phyloP scores from a whole-genome alignment of 1,140 invertebrate genomes.

The Ooceraea biroi region DNA sequence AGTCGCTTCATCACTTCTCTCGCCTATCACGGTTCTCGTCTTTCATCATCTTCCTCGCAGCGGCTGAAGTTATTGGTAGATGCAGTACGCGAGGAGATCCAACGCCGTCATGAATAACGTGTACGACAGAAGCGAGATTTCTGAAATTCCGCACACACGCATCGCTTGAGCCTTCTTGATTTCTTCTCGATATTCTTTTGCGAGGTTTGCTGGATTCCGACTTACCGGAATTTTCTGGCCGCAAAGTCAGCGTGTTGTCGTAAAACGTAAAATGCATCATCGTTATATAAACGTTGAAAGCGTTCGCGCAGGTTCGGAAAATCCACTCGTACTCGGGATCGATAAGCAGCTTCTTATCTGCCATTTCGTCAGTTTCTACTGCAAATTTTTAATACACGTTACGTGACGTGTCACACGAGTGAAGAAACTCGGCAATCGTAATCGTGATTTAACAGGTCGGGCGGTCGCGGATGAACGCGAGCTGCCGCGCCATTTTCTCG shows the following conservation, averaged over 20 bases:
- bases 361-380: constrained; percentile 36
- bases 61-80: constrained; percentile 66
- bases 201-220: constrained; percentile 9
- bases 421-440: neutral
- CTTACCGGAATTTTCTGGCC: constrained; percentile 72
- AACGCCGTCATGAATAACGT: constrained; percentile 74
- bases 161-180: neutral
- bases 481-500: neutral
- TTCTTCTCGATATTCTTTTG: constrained; percentile 9
- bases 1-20: constrained; percentile 47
- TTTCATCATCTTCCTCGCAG: neutral
- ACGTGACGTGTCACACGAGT: neutral
- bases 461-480: neutral
- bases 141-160: constrained; percentile 65
- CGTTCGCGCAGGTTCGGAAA: constrained; percentile 77
- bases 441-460: neutral
- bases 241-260: constrained; percentile 72
- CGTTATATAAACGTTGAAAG: constrained; percentile 79
- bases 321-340: constrained; percentile 82
- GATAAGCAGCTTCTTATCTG: constrained; percentile 24
- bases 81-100: constrained; percentile 78
- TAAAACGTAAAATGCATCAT: constrained; percentile 78
- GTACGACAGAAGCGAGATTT: constrained; percentile 71
- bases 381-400: neutral
- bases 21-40: neutral